phyloP scores from a whole-genome alignment of 2,797 vertebrate genomes.

The Acomys russatus region DNA sequence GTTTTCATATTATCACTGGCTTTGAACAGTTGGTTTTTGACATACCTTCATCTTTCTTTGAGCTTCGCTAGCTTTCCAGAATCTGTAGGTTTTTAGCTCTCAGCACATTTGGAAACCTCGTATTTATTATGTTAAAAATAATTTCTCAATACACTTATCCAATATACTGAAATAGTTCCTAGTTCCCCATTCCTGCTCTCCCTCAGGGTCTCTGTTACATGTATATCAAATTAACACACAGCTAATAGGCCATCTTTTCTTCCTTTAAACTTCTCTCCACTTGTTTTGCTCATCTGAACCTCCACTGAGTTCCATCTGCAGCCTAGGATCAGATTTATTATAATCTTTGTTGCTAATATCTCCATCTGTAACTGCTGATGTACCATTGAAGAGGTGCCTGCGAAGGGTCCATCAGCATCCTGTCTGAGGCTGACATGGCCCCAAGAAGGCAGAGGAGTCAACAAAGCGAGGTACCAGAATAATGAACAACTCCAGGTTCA shows the following conservation, averaged over 20 bases:
- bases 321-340: not conserved
- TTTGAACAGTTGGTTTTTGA: not conserved
- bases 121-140: not conserved
- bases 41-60: not conserved
- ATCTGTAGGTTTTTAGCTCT: not conserved
- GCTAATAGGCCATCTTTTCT: not conserved
- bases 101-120: not conserved
- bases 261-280: not conserved
- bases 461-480: not conserved
- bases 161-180: not conserved
- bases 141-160: not conserved
- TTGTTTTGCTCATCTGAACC: not conserved
- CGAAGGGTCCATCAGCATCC: not conserved
- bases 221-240: not conserved
- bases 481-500: not conserved
- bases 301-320: not conserved
- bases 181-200: not conserved
- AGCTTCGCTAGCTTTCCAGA: not conserved
- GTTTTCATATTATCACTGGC: not conserved
- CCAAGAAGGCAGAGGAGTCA: not conserved
- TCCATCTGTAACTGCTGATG: not conserved
- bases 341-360: not conserved
- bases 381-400: not conserved
- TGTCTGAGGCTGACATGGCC: not conserved
- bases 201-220: not conserved